phyloP scores from a whole-genome alignment of 2,797 vertebrate genomes.

The Lepilemur ruficaudatus region DNA sequence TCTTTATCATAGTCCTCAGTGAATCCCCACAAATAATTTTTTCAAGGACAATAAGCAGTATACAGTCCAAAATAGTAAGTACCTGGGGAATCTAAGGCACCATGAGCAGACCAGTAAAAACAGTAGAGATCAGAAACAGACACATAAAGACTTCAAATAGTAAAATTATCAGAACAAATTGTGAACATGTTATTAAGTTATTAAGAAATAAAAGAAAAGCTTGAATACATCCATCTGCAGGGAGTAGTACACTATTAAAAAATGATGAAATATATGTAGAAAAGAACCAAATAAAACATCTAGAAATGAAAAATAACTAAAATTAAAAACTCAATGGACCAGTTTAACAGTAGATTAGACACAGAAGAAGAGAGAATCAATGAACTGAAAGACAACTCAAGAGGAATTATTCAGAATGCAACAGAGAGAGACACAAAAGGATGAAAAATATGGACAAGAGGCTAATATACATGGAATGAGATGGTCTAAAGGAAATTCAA shows the following conservation, averaged over 20 bases:
- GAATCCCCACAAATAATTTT: background rate
- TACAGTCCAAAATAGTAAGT: background rate
- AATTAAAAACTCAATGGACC: background rate
- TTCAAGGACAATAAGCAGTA: background rate
- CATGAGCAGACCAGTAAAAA: background rate
- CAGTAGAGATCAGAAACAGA: background rate
- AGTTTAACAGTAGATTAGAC: background rate
- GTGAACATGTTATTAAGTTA: background rate
- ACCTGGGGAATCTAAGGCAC: background rate
- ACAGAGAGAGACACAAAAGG: background rate
- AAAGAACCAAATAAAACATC: constrained; percentile 19
- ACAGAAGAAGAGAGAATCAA: background rate
- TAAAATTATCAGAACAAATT: background rate
- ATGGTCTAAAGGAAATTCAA: background rate
- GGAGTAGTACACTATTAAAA: background rate
- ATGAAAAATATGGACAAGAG: background rate
- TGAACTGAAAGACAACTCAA: background rate
- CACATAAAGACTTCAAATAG: background rate
- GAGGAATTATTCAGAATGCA: background rate
- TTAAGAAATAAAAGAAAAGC: constrained; percentile 8
- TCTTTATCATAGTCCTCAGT: background rate
- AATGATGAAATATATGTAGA: background rate
- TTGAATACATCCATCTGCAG: background rate
- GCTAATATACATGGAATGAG: background rate
- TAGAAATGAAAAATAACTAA: constrained; percentile 16